phyloP scores from a whole-genome alignment of 2,888 invertebrate genomes.

The Polietes domitor region DNA sequence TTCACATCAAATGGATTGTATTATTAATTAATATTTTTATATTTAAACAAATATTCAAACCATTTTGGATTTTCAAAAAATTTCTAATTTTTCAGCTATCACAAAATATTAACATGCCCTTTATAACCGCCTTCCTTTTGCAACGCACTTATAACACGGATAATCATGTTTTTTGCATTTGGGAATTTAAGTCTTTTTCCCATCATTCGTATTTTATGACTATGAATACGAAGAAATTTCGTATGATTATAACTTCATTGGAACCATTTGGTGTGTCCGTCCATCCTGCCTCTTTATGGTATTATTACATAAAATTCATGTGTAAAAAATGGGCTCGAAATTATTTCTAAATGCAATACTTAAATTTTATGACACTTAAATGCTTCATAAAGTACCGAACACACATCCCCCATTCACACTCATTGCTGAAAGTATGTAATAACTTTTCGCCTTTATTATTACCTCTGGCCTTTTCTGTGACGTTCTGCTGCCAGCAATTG shows the following conservation, averaged over 20 bases:
- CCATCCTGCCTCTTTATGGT: too few species aligned
- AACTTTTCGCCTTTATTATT: slow-evolving; percentile 6
- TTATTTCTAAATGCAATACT: slow-evolving; percentile 50
- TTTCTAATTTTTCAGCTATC: too few species aligned
- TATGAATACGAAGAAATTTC: slow-evolving; percentile 10
- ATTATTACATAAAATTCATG: too few species aligned
- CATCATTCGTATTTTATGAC: slow-evolving; percentile 17
- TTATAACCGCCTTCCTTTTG: too few species aligned
- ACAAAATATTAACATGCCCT: too few species aligned
- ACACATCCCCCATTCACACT: neutral
- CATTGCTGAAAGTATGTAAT: slow-evolving; percentile 35
- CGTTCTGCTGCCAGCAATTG: neutral
- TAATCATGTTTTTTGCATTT: neutral
- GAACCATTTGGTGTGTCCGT: too few species aligned
- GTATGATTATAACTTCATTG: too few species aligned
- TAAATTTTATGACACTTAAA: slow-evolving; percentile 49
- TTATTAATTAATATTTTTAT: too few species aligned
- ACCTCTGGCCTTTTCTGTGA: neutral
- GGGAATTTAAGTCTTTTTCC: slow-evolving; percentile 25
- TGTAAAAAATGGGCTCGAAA: too few species aligned
- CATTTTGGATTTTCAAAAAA: too few species aligned
- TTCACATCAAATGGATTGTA: too few species aligned
- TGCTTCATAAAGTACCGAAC: neutral
- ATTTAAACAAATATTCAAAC: too few species aligned
- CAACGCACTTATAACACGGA: neutral